Base-by-base conservation (phyloP, 2,113 vertebrate species). In the Macrotus californicus region DNA sequence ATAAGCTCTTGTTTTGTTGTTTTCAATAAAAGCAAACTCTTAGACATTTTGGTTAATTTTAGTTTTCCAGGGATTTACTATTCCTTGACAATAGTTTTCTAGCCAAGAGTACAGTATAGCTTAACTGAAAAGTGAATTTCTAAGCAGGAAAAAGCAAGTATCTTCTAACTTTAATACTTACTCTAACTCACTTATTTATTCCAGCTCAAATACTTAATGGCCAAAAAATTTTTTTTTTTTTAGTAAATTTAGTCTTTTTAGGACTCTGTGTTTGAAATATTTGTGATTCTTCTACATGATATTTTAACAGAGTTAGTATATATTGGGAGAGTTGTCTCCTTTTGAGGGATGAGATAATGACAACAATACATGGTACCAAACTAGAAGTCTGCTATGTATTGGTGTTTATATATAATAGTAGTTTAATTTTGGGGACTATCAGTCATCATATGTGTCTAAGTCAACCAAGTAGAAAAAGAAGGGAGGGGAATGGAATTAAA, bases 1-100 rank as follows among this genome's bases (percentile, higher is more conserved):
- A 59, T 59, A 43, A 52, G 6, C 4, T 34, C 67, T 56, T 94
- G n/a, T 86, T 84, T 76, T 39, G 2, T 84, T 84, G 8, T 70
- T 89, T 66, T 87, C 39, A 54, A 46, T 70, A 18, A 91, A 92
- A 90, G n/a, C 16, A 92, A 41, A 81, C 3, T 80, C 59, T 24
- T 54, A 41, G 41, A 48, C 52, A 87, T 97, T 93, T 54, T 50
- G n/a, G n/a, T 61, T 82, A 56, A 79, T 36, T 92, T 95, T 96
- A 87, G 29, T 67, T 92, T 87, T 54, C 39, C 24, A 75, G 15
- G 39, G 10, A 52, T 59, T 89, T 92, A 41, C 12, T 96, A 15
- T 67, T 81, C 89, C 2, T 4, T 52, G 59, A 75, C 6, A 34
- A 16, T 79, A 64, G 24, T n/a, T 95, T 72, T 96, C 56, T 85